These are phyloP conservation scores for Protobothrops mucrosquamatus DNA, from an alignment of 2,113 vertebrate genomes.

Conservation along the genomic window DNA sequence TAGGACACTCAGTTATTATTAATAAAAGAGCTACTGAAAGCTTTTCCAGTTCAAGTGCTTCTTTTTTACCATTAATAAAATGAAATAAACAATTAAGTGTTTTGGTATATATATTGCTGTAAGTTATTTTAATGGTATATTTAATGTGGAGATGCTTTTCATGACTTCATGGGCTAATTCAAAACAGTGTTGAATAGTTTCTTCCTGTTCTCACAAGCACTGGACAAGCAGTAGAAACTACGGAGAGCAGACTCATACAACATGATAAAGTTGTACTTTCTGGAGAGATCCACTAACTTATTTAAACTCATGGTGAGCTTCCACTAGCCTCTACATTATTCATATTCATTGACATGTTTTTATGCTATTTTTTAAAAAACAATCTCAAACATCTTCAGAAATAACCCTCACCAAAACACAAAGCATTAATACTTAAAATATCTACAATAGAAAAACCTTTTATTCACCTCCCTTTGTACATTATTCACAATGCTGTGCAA, in stretches of 20 bases:
- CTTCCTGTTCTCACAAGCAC: neutral
- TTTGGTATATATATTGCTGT: neutral
- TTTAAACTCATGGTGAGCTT: neutral
- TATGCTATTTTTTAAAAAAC: neutral
- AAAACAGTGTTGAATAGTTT: neutral
- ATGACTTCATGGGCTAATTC: neutral
- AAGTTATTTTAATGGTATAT: neutral
- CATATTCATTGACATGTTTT: neutral
- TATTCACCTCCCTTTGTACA: neutral
- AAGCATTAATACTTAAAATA: neutral
- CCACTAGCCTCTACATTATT: neutral
- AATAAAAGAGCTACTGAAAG: constrained; percentile 8
- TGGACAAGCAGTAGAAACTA: neutral
- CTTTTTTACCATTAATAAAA: neutral
- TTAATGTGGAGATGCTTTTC: neutral
- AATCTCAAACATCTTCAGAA: neutral
- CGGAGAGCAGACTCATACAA: neutral
- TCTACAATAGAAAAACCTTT: neutral
- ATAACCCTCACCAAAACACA: neutral
- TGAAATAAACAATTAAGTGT: neutral
- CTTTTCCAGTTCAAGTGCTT: neutral
- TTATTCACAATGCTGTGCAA: neutral
- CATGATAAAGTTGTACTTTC: neutral
- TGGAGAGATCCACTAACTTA: neutral
- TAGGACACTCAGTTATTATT: constrained; percentile 2